phyloP scores from a whole-genome alignment of 2,797 vertebrate species.

The Phrynocephalus vlangalii region DNA sequence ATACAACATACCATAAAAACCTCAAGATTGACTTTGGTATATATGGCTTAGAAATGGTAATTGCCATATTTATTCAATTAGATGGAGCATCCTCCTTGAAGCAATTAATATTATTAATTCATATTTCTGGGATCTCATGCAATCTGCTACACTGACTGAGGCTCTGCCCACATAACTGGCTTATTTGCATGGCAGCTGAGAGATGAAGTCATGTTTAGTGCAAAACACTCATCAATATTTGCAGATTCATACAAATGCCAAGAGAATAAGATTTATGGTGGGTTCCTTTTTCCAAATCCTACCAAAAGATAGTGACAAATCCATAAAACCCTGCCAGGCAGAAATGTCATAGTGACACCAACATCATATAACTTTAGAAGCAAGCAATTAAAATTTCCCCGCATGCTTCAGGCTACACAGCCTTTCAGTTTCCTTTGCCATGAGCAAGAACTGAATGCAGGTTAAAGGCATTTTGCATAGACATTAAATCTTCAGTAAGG shows the following conservation, averaged over 20 bases:
- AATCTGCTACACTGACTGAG: constrained; percentile 42
- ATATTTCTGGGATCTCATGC: constrained; percentile 57
- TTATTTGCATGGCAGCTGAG: constrained; percentile 56
- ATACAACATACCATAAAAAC: constrained; percentile 48
- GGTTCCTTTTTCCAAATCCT: constrained; percentile 4
- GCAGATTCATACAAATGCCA: constrained; percentile 47
- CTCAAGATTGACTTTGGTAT: constrained; percentile 54
- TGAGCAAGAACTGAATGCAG: constrained; percentile 55
- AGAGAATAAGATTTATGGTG: constrained; percentile 21
- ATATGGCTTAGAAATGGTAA: constrained; percentile 60
- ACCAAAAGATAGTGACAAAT: constrained; percentile 10
- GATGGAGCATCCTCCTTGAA: constrained; percentile 49
- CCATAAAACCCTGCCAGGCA: constrained; percentile 29
- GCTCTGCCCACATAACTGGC: constrained; percentile 48
- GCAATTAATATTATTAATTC: constrained; percentile 53
- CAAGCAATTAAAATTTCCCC: constrained; percentile 55
- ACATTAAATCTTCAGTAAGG: constrained; percentile 55
- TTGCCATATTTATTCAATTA: constrained; percentile 47
- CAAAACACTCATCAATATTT: constrained; percentile 55
- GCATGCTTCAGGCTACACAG: constrained; percentile 20
- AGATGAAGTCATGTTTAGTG: constrained; percentile 56
- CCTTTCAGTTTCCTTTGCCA: constrained; percentile 42
- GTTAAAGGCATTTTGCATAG: constrained; percentile 35
- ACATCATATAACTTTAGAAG: constrained; percentile 53
- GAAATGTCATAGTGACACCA: constrained; percentile 24